These are phyloP conservation scores for Leistus spinibarbis DNA, from an alignment of 2,888 invertebrate species.

Conservation along the genomic window DNA sequence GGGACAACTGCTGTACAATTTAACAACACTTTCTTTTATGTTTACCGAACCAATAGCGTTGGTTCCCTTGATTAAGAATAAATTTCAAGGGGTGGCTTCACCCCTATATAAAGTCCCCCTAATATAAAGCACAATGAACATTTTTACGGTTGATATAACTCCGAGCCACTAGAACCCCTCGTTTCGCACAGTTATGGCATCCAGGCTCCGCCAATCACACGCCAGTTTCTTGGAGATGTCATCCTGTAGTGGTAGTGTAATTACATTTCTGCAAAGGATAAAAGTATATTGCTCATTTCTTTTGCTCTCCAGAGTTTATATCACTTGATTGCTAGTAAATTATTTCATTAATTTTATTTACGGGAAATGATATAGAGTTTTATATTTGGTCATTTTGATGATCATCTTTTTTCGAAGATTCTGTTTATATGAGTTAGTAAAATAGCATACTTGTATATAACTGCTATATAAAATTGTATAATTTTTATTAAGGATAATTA, in stretches of 20 bases:
- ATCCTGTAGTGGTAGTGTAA: neutral
- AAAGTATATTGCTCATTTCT: slow-evolving; percentile 20
- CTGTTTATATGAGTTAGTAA: neutral
- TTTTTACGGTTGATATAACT: slow-evolving; percentile 23
- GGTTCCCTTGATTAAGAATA: slow-evolving; percentile 30
- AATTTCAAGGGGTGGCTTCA: slow-evolving; percentile 22
- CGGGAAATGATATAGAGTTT: neutral
- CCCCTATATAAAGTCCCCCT: neutral
- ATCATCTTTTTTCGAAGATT: neutral
- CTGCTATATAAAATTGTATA: neutral
- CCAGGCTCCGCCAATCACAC: slow-evolving; percentile 19
- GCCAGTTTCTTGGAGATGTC: neutral
- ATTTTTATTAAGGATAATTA: neutral
- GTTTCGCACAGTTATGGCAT: neutral
- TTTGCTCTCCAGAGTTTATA: slow-evolving; percentile 1
- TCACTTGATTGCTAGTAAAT: neutral
- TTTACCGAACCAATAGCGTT: slow-evolving; percentile 11
- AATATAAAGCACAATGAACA: slow-evolving; percentile 17
- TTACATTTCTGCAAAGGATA: slow-evolving; percentile 3
- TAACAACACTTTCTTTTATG: neutral
- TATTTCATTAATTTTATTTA: slow-evolving; percentile 1
- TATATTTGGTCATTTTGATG: neutral
- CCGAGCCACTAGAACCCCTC: slow-evolving; percentile 1
- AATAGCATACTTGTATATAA: neutral
- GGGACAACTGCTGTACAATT: neutral